These are phyloP conservation scores for Empidonax alnorum DNA, from an alignment of 2,113 vertebrate species.

Conservation along the genomic window DNA sequence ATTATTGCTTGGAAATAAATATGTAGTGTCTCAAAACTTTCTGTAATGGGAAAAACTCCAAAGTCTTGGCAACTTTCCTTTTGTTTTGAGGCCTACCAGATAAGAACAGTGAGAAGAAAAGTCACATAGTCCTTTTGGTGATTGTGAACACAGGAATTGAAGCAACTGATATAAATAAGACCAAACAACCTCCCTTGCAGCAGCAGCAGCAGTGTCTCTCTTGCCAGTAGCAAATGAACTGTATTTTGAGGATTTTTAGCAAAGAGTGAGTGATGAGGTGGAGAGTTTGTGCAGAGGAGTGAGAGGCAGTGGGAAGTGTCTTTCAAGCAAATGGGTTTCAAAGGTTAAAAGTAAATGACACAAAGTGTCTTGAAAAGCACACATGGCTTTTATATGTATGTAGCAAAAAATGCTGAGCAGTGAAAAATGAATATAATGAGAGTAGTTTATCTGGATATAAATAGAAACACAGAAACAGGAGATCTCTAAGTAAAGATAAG, in stretches of 20 bases:
- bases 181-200: not conserved
- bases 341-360: not conserved
- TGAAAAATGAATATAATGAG: not conserved
- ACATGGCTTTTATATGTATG: accelerated
- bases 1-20: not conserved
- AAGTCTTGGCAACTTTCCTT: not conserved
- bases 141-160: not conserved
- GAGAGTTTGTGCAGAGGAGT: not conserved
- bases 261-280: not conserved
- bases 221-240: not conserved
- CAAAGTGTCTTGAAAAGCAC: not conserved
- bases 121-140: not conserved
- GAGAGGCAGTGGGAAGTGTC: not conserved
- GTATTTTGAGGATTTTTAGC: not conserved
- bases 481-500: not conserved
- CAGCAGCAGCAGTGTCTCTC: not conserved
- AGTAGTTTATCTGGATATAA: not conserved
- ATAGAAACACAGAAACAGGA: not conserved
- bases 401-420: not conserved
- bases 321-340: not conserved
- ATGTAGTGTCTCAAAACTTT: not conserved
- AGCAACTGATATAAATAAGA: not conserved
- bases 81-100: not conserved
- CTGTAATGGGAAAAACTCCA: not conserved
- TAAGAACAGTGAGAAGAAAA: not conserved